phyloP scores from a whole-genome alignment of 2,888 invertebrate genomes.

The Hyles lineata region DNA sequence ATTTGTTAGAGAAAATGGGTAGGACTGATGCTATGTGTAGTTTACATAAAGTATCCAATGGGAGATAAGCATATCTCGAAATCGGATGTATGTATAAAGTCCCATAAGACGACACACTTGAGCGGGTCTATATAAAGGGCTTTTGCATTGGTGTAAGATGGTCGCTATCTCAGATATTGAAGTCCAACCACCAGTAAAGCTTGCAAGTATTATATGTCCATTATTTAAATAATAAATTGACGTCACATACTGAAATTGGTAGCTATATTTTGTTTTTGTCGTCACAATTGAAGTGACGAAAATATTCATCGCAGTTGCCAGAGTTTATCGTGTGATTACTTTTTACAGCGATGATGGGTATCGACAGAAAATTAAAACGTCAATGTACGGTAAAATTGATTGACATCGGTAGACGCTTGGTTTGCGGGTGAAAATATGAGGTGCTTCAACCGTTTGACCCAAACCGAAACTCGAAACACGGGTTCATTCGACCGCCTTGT shows the following conservation, averaged over 20 bases:
- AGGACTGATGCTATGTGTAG: not conserved
- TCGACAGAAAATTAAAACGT: slow-evolving; percentile 19
- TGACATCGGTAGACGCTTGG: slow-evolving; percentile 15
- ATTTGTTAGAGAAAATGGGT: not conserved
- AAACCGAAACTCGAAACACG: not conserved
- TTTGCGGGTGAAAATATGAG: slow-evolving; percentile 2
- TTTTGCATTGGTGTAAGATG: too few relatives aligned
- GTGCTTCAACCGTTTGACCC: not conserved
- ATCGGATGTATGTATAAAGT: too few relatives aligned
- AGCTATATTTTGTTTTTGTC: not conserved
- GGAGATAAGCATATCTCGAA: too few relatives aligned
- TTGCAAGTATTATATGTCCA: too few relatives aligned
- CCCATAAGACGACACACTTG: too few relatives aligned
- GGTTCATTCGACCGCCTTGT: not conserved
- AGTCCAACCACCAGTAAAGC: too few relatives aligned
- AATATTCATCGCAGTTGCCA: not conserved
- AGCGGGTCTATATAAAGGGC: too few relatives aligned
- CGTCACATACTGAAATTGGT: not conserved
- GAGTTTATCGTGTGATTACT: slow-evolving; percentile 1
- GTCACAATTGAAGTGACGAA: not conserved
- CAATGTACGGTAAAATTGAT: slow-evolving; percentile 20
- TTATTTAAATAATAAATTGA: too few relatives aligned
- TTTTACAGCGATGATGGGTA: not conserved
- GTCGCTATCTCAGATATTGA: too few relatives aligned
- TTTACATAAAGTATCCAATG: too few relatives aligned